Percentiles rank a stretch among this genome's conserved stretches.
phyloP scores from a whole-genome alignment of 2,888 invertebrate genomes.

The Chrysomela aeneicollis region DNA sequence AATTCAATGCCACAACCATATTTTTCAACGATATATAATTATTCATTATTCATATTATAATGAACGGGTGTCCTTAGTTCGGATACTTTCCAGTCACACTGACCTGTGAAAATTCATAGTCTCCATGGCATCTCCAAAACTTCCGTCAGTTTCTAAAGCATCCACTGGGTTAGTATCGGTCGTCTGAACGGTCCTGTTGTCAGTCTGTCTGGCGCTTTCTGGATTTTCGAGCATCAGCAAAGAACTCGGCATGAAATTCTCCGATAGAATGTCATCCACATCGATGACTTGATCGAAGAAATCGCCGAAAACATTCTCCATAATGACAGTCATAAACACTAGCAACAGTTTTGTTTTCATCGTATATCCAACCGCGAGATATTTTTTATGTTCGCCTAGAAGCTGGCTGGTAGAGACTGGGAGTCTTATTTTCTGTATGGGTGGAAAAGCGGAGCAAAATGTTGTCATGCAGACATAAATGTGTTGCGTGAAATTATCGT shows the following conservation, averaged over 20 bases:
- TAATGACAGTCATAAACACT: conserved; percentile 5
- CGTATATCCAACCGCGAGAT: not conserved
- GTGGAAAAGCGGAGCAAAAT: conserved; percentile 35
- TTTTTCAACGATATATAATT: too few species aligned
- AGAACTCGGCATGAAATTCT: conserved; percentile 74
- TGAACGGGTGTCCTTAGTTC: too few species aligned
- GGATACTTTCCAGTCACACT: too few species aligned
- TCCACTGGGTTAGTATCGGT: not conserved
- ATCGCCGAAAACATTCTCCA: conserved; percentile 10
- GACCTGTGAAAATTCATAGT: conserved; percentile 77
- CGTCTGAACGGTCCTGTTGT: conserved; percentile 5
- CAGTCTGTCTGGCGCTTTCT: conserved; percentile 45
- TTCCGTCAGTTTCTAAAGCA: conserved; percentile 61
- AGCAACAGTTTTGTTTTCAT: conserved; percentile 4
- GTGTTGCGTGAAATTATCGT: conserved; percentile 38
- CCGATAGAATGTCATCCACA: conserved; percentile 73
- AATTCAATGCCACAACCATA: too few species aligned
- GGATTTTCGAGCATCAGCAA: conserved; percentile 64
- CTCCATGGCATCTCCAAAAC: conserved; percentile 69
- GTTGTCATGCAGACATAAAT: conserved; percentile 37
- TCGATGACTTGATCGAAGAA: conserved; percentile 54
- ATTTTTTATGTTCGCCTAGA: not conserved
- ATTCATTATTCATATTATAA: too few species aligned
- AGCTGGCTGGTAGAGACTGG: not conserved
- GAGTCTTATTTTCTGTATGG: conserved; percentile 11